Evolutionary conservation across 2,888 invertebrate genomes (phyloP), one percentile per base, ranked within the genome.

Genomic region (Drosophila seclusa): DNA sequence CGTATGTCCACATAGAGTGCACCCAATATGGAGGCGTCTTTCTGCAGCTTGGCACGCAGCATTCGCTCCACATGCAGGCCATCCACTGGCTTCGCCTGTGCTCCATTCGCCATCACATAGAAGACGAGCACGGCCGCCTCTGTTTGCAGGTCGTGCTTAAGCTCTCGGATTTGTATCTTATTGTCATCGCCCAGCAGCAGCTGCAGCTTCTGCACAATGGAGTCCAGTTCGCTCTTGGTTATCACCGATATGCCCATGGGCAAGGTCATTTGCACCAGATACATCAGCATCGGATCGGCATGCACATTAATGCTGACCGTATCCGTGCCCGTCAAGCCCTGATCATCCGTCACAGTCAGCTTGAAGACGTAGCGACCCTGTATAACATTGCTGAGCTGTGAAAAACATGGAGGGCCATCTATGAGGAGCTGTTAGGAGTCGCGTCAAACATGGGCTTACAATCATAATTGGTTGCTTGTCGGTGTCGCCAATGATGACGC

Each of bases 311-410:
- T 95, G 63, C 96, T 97, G 29, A 97, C 97, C 0, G 96, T 96
- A 92, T 98, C 98, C 21, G 96, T 95, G 80, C 95, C 96, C 1
- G 95, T 95, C 63, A 97, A 94, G 0, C 98, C 98, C 92, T 98
- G 98, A 80, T 97, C 97, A 92, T 99, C 99, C 48, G 95, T 96
- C 1, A 99, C 98, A n/a, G 96, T 96, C 67, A 99, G 93, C 88
- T 96, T 96, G 91, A 98, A 98, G 3, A 97, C 95, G 91, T 98
- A 99, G 77, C 96, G 95, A 0, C 98, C 99, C 4, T 96, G 95
- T 55, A 97, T 96, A 62, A 98, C 94, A 92, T 97, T 96, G n/a
- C 97, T 95, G 38, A 97, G 92, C 96, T 96, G 90, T 1, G 10
- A 49, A 31, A 2, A 4, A 10, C 4, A 21, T 8, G 8, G 6